Conservation (phyloP, 2,888 invertebrate genomes). For the Prosapia bicincta region DNA sequence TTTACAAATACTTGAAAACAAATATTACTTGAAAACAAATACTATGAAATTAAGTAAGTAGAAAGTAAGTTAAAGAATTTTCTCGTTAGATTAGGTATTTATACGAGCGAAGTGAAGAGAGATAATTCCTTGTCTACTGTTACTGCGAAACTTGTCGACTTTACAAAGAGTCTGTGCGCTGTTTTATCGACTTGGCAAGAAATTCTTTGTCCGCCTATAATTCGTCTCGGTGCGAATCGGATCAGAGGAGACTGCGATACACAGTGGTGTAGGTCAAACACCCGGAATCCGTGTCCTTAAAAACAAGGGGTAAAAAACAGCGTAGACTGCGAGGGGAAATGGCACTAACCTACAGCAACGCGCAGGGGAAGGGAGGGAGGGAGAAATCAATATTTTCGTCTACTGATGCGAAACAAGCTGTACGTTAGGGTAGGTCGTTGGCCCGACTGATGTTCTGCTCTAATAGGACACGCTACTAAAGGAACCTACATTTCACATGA, state of each 20-base stretch:
- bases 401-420: neutral
- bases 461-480: neutral
- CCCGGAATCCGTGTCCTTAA: neutral
- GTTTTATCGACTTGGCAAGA: neutral
- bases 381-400: slow-evolving; percentile 2
- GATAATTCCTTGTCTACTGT: too few species aligned
- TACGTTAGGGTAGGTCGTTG: neutral
- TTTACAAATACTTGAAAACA: too few species aligned
- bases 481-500: neutral
- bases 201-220: neutral
- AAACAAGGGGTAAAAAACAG: neutral
- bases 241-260: neutral
- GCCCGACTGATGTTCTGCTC: slow-evolving; percentile 2
- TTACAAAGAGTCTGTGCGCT: neutral
- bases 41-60: too few species aligned
- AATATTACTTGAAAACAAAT: too few species aligned
- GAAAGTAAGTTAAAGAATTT: too few species aligned
- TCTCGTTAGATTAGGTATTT: too few species aligned
- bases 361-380: neutral
- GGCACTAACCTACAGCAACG: neutral
- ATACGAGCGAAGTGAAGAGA: too few species aligned
- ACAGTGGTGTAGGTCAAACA: neutral
- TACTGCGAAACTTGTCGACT: too few species aligned
- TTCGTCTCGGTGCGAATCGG: neutral
- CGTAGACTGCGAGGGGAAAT: neutral